A percentile compares a stretch with the other conserved stretches of the same genome.
These are phyloP conservation scores for Troides aeacus DNA, from an alignment of 2,888 invertebrate species.

Conservation along the genomic window DNA sequence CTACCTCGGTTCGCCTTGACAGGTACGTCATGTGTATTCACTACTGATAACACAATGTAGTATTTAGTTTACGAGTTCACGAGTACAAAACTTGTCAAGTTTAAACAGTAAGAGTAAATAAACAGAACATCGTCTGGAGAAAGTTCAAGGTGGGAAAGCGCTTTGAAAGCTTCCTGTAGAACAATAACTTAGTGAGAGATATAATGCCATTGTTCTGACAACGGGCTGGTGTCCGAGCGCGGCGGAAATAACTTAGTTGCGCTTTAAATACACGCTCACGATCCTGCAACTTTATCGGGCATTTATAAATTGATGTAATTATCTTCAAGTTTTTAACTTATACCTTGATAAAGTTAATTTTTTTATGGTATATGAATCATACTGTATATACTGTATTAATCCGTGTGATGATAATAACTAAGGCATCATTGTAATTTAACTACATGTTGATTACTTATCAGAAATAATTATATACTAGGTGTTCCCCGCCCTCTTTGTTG, in stretches of 20 bases:
- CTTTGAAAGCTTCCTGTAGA: conserved; percentile 20
- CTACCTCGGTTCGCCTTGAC: conserved; percentile 8
- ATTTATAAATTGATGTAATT: conserved; percentile 6
- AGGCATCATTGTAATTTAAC: too few relatives aligned
- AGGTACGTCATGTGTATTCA: conserved; percentile 41
- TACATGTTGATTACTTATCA: too few relatives aligned
- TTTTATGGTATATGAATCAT: too few relatives aligned
- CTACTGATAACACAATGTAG: conserved; percentile 55
- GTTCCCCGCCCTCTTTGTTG: too few relatives aligned
- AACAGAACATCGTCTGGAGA: conserved; percentile 26
- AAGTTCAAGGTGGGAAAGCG: conserved; percentile 28
- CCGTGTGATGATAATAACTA: too few relatives aligned
- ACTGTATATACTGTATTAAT: too few relatives aligned
- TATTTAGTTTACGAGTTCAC: conserved; percentile 42
- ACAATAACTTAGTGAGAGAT: conserved; percentile 24
- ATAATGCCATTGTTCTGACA: conserved; percentile 28
- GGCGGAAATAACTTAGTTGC: conserved; percentile 15
- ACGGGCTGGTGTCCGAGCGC: conserved; percentile 9
- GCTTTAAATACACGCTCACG: conserved; percentile 21
- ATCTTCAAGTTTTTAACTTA: background rate
- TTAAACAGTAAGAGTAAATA: conserved; percentile 26
- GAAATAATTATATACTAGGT: too few relatives aligned
- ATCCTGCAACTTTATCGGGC: conserved; percentile 5
- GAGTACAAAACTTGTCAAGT: conserved; percentile 31
- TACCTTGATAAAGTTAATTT: background rate